Percentiles rank a stretch among this genome's conserved stretches.
These are phyloP conservation scores for Scrobipalpa atriplicella DNA, from an alignment of 2,888 invertebrate species.

Conservation along the genomic window DNA sequence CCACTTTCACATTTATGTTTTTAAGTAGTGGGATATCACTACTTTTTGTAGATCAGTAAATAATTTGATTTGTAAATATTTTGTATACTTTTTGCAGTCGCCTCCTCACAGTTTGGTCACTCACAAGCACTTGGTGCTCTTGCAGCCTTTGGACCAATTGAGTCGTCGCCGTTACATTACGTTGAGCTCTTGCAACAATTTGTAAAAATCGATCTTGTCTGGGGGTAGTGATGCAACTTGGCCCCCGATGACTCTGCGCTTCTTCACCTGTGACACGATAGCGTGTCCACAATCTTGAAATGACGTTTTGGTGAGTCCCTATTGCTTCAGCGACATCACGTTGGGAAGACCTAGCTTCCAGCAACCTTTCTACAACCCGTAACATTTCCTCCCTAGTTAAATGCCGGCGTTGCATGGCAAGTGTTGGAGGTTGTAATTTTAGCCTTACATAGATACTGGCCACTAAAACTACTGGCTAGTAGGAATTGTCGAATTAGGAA, in stretches of 20 bases:
- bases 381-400: slow-evolving; percentile 25
- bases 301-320: slow-evolving; percentile 26
- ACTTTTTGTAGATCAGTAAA: too few relatives aligned
- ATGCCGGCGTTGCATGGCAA: too few relatives aligned
- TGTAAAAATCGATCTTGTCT: slow-evolving; percentile 11
- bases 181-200: slow-evolving; percentile 6
- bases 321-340: slow-evolving; percentile 24
- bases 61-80: too few relatives aligned
- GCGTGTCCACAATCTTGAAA: slow-evolving; percentile 27
- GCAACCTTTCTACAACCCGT: slow-evolving; percentile 29
- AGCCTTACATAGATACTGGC: too few relatives aligned
- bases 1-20: too few relatives aligned
- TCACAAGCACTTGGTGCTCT: slow-evolving; percentile 22
- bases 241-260: background rate
- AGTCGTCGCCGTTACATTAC: slow-evolving; percentile 7
- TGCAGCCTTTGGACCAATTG: slow-evolving; percentile 13
- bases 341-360: slow-evolving; percentile 26
- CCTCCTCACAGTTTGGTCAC: slow-evolving; percentile 24
- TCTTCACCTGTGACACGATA: slow-evolving; percentile 22
- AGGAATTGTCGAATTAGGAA: too few relatives aligned
- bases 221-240: background rate
- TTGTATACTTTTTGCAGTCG: too few relatives aligned
- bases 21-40: too few relatives aligned
- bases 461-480: too few relatives aligned
- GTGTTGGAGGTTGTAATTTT: too few relatives aligned